Evolutionary conservation across 2,797 vertebrate genomes (phyloP), one percentile per base, ranked within the genome.

Genomic region (Thunnus albacares): DNA sequence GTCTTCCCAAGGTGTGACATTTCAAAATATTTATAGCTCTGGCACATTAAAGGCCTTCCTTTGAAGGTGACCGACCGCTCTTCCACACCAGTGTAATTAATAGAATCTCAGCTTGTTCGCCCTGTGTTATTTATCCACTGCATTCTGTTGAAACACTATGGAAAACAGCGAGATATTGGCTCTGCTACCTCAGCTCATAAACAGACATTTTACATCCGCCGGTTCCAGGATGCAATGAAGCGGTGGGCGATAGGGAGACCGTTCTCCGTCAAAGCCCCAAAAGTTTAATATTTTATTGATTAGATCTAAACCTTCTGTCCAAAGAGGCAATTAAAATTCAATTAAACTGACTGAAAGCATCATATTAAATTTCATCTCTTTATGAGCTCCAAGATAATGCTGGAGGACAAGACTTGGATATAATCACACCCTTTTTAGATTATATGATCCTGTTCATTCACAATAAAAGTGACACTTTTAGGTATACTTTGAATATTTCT

Each of bases 251-350:
- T 61, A 41, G 83, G 91, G 92, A 95, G 96, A 95, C 92, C 81
- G 92, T 97, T 97, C 94, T 93, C 91, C 94, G 89, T 18, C 93
- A 96, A 96, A 96, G 96, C 96, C 95, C 96, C 96, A 97, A 97
- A 98, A 97, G 97, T 99, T 98, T 96, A 97, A 99, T 98, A 97
- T 99, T 99, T 98, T 98, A 99, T 99, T 97, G 97, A 98, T 99
- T 97, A 96, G 95, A 98, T 97, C 97, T 98, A 97, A 99, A 98
- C 97, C 97, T 97, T 98, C 97, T 97, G 97, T 97, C 97, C 97
- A 98, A 97, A 98, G 97, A 98, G 97, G 97, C 97, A 99, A 99
- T 99, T 99, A 99, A 98, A 99, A 98, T 99, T 99, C 97, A 99
- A 99, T 99, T 99, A 99, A 99, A 98, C 97, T 97, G 97, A 98